A percentile compares a stretch with the other conserved stretches of the same genome.
Evolutionary conservation across 2,797 vertebrate genomes (phyloP).

Genomic region (Melopsittacus undulatus): DNA sequence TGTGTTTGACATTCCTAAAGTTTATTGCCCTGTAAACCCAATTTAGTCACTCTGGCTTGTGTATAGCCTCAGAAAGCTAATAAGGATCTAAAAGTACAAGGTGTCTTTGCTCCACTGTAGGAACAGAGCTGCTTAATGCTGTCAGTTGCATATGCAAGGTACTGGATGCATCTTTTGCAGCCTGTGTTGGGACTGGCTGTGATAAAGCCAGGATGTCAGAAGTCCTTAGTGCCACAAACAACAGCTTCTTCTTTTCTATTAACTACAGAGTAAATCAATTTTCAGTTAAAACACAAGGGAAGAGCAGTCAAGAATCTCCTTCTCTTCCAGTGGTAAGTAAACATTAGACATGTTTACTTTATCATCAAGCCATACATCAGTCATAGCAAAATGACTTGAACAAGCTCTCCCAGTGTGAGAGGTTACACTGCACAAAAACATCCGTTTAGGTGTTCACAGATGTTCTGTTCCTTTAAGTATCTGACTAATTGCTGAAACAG

Average conservation of each 20-base stretch:
- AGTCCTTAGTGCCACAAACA: not conserved
- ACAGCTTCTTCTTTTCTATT: not conserved
- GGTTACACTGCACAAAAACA: not conserved
- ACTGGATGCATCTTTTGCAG: not conserved
- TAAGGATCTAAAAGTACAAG: accelerated
- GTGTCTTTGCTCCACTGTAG: not conserved
- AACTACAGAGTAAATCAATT: not conserved
- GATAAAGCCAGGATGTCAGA: not conserved
- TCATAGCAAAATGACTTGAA: not conserved
- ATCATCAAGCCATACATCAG: not conserved
- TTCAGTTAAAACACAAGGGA: not conserved
- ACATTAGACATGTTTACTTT: not conserved
- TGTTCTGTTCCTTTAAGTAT: not conserved
- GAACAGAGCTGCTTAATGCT: accelerated
- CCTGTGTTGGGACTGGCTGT: not conserved
- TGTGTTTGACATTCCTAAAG: not conserved
- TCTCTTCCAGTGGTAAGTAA: not conserved
- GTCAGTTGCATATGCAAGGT: not conserved
- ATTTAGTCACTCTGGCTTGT: not conserved
- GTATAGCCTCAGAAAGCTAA: not conserved
- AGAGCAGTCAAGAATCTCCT: not conserved
- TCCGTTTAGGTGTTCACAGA: not conserved
- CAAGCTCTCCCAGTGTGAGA: not conserved
- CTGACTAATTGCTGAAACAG: not conserved
- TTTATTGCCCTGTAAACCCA: not conserved